A percentile compares a stretch with the other conserved stretches of the same genome.
Evolutionary conservation across 2,888 invertebrate genomes (phyloP).

Genomic region (Tipula helvola): DNA sequence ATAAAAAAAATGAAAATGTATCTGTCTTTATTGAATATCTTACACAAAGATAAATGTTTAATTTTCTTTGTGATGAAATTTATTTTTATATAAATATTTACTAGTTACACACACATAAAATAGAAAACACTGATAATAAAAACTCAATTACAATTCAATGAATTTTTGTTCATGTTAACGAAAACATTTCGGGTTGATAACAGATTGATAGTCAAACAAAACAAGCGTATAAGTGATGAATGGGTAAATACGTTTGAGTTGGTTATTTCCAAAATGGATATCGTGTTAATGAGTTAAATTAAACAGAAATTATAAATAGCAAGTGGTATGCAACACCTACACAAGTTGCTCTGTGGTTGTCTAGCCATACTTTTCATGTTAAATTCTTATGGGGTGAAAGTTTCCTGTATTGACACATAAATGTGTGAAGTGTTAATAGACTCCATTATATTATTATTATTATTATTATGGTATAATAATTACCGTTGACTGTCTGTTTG

Average conservation of each 20-base stretch:
- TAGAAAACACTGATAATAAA: not conserved
- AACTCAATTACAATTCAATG: not conserved
- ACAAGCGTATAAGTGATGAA: not conserved
- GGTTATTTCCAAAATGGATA: not conserved
- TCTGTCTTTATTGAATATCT: not conserved
- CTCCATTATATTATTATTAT: no score
- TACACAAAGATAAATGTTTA: not conserved
- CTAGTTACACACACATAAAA: not conserved
- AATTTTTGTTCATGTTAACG: not conserved
- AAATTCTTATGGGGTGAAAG: no score
- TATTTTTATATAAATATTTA: not conserved
- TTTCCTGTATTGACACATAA: no score
- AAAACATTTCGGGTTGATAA: not conserved
- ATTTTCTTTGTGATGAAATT: not conserved
- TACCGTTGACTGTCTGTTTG: no score
- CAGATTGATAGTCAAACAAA: not conserved
- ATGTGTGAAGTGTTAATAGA: no score
- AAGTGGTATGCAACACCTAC: not conserved
- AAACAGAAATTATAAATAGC: not conserved
- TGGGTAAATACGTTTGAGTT: not conserved
- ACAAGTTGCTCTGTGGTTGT: no score
- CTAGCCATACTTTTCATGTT: no score
- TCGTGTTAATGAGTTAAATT: not conserved
- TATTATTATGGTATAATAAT: no score
- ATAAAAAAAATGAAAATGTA: not conserved